A percentile compares a stretch with the other conserved stretches of the same genome.
phyloP scores from a whole-genome alignment of 2,888 invertebrate species.

The Tachina grossa region DNA sequence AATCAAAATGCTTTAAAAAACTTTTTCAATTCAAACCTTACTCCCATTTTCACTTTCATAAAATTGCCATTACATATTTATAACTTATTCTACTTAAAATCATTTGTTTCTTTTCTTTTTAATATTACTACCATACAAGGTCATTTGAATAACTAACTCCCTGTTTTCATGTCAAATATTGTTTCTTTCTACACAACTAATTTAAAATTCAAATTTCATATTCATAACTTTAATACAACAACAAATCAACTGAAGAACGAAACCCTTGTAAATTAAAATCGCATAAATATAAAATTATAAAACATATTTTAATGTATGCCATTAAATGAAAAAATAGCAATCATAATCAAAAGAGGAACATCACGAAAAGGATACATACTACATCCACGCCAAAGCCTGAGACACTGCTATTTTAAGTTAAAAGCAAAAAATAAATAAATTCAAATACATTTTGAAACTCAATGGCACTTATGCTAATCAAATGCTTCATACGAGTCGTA shows the following conservation, averaged over 20 bases:
- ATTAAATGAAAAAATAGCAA: slow-evolving; percentile 37
- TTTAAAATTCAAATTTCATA: slow-evolving; percentile 64
- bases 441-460: slow-evolving; percentile 27
- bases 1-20: neutral
- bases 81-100: neutral
- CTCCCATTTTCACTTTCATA: neutral
- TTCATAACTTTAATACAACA: slow-evolving; percentile 43
- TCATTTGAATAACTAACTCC: slow-evolving; percentile 26
- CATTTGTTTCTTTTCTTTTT: neutral
- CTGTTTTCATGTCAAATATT: neutral
- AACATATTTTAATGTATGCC: slow-evolving; percentile 22
- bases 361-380: slow-evolving; percentile 11
- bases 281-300: slow-evolving; percentile 61
- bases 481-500: slow-evolving; percentile 1
- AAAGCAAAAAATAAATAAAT: neutral
- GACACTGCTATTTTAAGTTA: neutral
- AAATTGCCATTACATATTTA: neutral
- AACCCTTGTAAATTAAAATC: slow-evolving; percentile 57
- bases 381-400: neutral
- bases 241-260: neutral
- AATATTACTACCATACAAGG: slow-evolving; percentile 41
- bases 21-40: neutral
- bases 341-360: slow-evolving; percentile 9
- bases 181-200: slow-evolving; percentile 45
- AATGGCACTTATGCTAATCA: slow-evolving; percentile 62